A percentile compares a stretch with the other conserved stretches of the same genome.
phyloP scores from a whole-genome alignment of 1,140 invertebrate genomes.

The Drosophila takahashii region DNA sequence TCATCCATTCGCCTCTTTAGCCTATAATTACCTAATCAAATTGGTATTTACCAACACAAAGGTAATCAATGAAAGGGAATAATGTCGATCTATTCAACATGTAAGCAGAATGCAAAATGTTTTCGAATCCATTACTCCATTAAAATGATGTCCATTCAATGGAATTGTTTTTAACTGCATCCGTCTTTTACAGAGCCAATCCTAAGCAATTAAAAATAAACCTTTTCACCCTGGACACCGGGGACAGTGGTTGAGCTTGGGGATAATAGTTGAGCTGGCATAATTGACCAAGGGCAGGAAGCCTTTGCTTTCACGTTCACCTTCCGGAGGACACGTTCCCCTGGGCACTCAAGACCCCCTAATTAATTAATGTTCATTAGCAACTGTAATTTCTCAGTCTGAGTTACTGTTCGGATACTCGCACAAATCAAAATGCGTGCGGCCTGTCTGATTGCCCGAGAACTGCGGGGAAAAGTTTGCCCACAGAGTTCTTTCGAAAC shows the following conservation, averaged over 20 bases:
- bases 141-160: not conserved
- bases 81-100: not conserved
- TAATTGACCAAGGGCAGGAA: conserved; percentile 47
- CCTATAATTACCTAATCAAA: conserved; percentile 34
- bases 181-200: not conserved
- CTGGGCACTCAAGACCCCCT: conserved; percentile 33
- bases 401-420: conserved; percentile 29
- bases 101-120: not conserved
- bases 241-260: not conserved
- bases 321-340: conserved; percentile 48
- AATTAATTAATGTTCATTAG: conserved; percentile 82
- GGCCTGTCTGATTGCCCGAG: conserved; percentile 59
- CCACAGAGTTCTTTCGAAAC: conserved; percentile 63
- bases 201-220: conserved; percentile 6
- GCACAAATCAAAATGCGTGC: conserved; percentile 76
- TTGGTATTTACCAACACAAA: conserved; percentile 21
- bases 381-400: conserved; percentile 52
- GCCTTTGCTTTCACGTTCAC: conserved; percentile 24
- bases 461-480: conserved; percentile 41
- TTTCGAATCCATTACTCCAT: no score
- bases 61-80: conserved; percentile 10
- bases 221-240: not conserved
- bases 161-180: conserved; percentile 17
- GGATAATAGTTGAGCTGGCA: conserved; percentile 30
- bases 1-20: not conserved